Evolutionary conservation across 2,888 invertebrate genomes (phyloP).

Genomic region (Anticlea derivata): DNA sequence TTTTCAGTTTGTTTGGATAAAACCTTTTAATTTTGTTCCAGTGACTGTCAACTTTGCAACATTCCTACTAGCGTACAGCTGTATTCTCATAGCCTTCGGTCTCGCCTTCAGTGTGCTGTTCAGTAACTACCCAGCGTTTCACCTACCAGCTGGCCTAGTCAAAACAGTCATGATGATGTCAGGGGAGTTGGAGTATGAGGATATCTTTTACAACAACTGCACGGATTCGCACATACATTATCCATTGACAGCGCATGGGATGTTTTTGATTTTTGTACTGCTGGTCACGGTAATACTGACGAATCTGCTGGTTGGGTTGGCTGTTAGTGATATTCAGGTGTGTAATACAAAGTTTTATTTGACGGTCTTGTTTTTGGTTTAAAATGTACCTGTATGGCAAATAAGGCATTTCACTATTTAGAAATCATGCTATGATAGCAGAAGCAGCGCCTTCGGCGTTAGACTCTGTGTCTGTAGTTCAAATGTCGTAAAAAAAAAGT

Average conservation of each 20-base stretch:
- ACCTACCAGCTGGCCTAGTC: slow-evolving; percentile 85
- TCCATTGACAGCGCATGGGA: slow-evolving; percentile 88
- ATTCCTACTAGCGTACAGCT: slow-evolving; percentile 91
- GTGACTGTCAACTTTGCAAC: slow-evolving; percentile 93
- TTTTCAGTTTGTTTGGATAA: no score
- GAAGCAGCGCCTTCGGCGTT: no score
- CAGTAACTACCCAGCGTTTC: slow-evolving; percentile 89
- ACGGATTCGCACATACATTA: slow-evolving; percentile 82
- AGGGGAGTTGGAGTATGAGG: slow-evolving; percentile 93
- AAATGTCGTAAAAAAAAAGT: no score
- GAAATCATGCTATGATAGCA: no score
- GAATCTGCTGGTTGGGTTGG: slow-evolving; percentile 92
- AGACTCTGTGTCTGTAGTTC: no score
- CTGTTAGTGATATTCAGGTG: slow-evolving; percentile 92
- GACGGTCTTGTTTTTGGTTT: no score
- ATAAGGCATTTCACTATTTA: no score
- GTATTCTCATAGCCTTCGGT: slow-evolving; percentile 91
- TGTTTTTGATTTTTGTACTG: slow-evolving; percentile 90
- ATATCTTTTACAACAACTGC: slow-evolving; percentile 88
- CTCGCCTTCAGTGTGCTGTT: slow-evolving; percentile 92
- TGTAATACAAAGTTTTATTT: no score
- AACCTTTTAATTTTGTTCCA: slow-evolving; percentile 49
- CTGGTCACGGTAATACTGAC: slow-evolving; percentile 92
- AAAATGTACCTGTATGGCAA: no score
- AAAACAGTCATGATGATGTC: slow-evolving; percentile 96